A percentile compares a stretch with the other conserved stretches of the same genome.
Conservation (phyloP, 2,113 vertebrate genomes). For the Carettochelys insculpta region DNA sequence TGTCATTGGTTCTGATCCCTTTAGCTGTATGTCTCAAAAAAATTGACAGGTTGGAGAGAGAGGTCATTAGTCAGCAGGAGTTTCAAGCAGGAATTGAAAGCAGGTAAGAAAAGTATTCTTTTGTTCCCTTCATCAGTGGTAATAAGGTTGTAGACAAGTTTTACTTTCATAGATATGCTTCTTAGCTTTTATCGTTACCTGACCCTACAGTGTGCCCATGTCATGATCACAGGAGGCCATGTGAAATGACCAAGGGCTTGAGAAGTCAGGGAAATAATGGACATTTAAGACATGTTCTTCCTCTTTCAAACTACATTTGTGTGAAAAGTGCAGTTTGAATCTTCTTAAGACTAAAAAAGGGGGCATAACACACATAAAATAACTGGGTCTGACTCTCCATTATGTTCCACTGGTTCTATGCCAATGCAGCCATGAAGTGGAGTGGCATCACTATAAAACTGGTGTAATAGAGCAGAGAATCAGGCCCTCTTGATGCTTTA, state of each 20-base stretch:
- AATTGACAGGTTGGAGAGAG: slow-evolving; percentile 54
- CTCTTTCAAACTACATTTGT: slow-evolving; percentile 4
- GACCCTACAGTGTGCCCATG: background rate
- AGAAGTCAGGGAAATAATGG: background rate
- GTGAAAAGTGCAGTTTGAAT: background rate
- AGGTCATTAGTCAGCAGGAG: slow-evolving; percentile 48
- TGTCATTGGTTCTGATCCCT: background rate
- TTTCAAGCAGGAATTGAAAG: slow-evolving; percentile 54
- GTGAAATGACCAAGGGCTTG: background rate
- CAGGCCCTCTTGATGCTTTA: background rate
- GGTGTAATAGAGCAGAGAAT: background rate
- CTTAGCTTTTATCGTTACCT: background rate
- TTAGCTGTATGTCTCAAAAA: slow-evolving; percentile 46
- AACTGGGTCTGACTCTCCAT: background rate
- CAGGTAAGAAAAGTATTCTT: slow-evolving; percentile 26
- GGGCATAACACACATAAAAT: background rate
- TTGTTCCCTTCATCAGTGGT: background rate
- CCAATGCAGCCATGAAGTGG: background rate
- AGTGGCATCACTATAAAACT: background rate
- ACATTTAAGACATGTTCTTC: background rate
- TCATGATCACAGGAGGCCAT: background rate
- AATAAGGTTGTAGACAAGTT: background rate
- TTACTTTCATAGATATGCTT: background rate
- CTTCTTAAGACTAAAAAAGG: background rate
- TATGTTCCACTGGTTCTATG: background rate